Conservation (phyloP, 2,888 invertebrate species). For the Coelogynopora nodosa region DNA sequence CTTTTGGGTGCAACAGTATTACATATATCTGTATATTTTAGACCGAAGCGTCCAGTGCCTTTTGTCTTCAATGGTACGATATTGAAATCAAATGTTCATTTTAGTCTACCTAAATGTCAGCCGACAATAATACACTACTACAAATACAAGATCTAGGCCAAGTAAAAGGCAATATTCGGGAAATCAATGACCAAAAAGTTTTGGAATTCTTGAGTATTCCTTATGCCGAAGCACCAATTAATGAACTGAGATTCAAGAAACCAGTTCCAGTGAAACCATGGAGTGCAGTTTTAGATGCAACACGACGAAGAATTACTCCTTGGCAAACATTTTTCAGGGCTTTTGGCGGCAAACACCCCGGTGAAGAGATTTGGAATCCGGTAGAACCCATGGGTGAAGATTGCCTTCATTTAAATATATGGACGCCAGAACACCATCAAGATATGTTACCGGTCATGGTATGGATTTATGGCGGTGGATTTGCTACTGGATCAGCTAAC, state of each 20-base stretch:
- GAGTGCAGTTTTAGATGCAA: constrained; percentile 13
- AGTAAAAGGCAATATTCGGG: background rate
- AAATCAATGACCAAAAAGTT: constrained; percentile 48
- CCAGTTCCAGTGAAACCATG: background rate
- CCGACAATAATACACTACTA: background rate
- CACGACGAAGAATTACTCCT: constrained; percentile 14
- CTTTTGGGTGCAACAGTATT: too few species aligned
- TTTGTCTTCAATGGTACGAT: too few species aligned
- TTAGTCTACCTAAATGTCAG: too few species aligned
- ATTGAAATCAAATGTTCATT: too few species aligned
- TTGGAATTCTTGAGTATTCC: constrained; percentile 40
- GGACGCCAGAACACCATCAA: constrained; percentile 33
- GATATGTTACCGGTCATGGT: constrained; percentile 32
- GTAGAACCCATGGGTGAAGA: constrained; percentile 38
- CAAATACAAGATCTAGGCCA: background rate
- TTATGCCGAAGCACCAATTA: constrained; percentile 38
- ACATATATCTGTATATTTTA: too few species aligned
- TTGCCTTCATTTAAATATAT: constrained; percentile 39
- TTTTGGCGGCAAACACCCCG: background rate
- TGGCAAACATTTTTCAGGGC: constrained; percentile 4
- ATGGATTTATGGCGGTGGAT: constrained; percentile 42
- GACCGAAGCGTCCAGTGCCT: too few species aligned
- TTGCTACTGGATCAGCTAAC: constrained; percentile 27
- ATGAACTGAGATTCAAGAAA: constrained; percentile 29
- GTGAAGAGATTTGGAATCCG: constrained; percentile 41